Base-by-base conservation (phyloP, 2,797 vertebrate species). In the Danio choprae region DNA sequence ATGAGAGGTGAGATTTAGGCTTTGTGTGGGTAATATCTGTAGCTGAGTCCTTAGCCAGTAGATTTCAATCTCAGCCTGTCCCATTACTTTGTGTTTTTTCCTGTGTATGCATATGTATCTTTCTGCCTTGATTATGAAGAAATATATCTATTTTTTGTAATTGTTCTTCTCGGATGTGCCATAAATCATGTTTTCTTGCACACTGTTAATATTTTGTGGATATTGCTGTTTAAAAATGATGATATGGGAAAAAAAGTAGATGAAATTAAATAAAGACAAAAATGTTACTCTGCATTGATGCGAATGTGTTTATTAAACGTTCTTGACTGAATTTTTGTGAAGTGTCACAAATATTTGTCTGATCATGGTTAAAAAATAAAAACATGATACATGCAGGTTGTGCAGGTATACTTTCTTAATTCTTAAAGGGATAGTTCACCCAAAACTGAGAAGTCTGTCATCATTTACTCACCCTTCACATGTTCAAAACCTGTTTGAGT, bases 181-280 rank as follows among this genome's bases (percentile, higher is more conserved):
- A 95, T 93, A 91, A 89, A 82, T 91, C 92, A 89, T 89, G 90
- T 88, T 93, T 94, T 92, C 93, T 93, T 91, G 93, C 93, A 89
- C 94, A 91, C 93, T 95, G 94, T 95, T 90, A 91, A 91, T 95
- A 95, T 96, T 93, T 92, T 93, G 94, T 96, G 96, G 93, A 95
- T 88, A 93, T 96, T 90, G 93, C 93, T 94, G 93, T 95, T 94
- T 82, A 84, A 89, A 91, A 89, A 88, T 90, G 70, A 92, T 85
- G 87, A 90, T 88, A 90, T 90, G 89, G 87, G 73, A 75, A 75
- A 92, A 89, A 72, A 92, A 91, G 91, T 94, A 94, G 92, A 93
- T 89, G 70, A 87, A 79, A 84, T 73, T 64, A 75, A 87, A 87
- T 87, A 84, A 85, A 87, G 65, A 77, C 62, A 62, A 85, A 29